Base-by-base conservation (phyloP, 2,888 invertebrate genomes). In the Gnatocerus cornutus region DNA sequence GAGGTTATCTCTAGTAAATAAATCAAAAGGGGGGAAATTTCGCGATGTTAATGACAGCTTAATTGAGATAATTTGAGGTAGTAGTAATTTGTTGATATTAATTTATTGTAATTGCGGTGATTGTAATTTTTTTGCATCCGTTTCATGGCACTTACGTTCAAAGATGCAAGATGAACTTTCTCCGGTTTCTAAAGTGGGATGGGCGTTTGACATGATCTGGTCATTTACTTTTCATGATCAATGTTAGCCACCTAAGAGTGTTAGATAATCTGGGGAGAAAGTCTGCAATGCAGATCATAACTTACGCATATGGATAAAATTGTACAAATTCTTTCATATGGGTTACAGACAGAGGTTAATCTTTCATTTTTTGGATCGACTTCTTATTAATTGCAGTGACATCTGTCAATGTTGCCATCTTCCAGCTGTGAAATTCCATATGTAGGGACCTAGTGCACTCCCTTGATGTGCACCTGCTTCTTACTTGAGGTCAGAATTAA, bases 121-220 rank as follows among this genome's bases (percentile, higher is more conserved):
- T 62, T 62, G 50, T 61, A 55, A 43, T 62, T 62, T 50, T 50
- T 62, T 16, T 53, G 53, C 43, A 63, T 50, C 50, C 33, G 30
- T 43, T 62, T n/a, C 59, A 33, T 33, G 39, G 30, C 52, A 63
- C 53, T 63, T 52, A 53, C 53, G 53, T 43, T 8, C 29, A 39
- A 58, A 46, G 29, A 39, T 12, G 14, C 46, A 59, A 37, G 39
- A 30, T 9, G 14, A 41, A 74, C 74, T 74, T 74, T 74, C 74
- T 72, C 74, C 48, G 69, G 69, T 74, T 72, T 74, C 74, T 74
- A 74, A 72, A 69, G 41, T 69, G 74, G 74, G 74, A 53, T 61
- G 61, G 73, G 74, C 72, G 37, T 27, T 50, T 37, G 43, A 58
- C 58, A 45, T 58, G 48, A 48, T 61, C 37, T 12, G 48, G 33